These are phyloP conservation scores for Columba livia DNA, from an alignment of 2,113 vertebrate species.

Conservation along the genomic window DNA sequence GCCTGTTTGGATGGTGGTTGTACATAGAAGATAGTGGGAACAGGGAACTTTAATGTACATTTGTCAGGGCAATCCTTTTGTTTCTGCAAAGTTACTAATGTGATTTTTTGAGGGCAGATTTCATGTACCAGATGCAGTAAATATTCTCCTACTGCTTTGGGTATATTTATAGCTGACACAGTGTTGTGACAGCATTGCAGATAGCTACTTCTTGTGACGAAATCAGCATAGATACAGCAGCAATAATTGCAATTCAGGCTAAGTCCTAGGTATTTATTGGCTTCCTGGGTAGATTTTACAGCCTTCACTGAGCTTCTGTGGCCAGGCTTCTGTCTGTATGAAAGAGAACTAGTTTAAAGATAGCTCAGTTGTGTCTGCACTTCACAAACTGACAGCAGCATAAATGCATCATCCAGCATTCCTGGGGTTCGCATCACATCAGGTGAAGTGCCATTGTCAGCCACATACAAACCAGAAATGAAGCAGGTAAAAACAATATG, in stretches of 20 bases:
- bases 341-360: background rate
- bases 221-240: conserved; percentile 14
- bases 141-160: conserved; percentile 5
- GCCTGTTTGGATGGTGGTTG: background rate
- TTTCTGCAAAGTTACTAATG: conserved; percentile 5
- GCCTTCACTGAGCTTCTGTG: background rate
- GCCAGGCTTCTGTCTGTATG: background rate
- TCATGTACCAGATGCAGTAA: background rate
- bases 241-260: conserved; percentile 8
- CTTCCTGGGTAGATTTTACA: conserved; percentile 42
- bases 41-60: background rate
- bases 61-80: background rate
- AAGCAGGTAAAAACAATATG: background rate
- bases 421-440: background rate
- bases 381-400: background rate
- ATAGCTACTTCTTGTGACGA: background rate
- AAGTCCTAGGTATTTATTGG: conserved; percentile 45
- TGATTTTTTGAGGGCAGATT: background rate
- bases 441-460: background rate
- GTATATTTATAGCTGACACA: conserved; percentile 20
- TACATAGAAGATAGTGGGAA: background rate
- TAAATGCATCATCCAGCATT: background rate
- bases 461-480: background rate
- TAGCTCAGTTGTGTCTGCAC: background rate
- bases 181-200: background rate